Conservation (phyloP, 1,140 invertebrate genomes). For the Mylabris phalerata region DNA sequence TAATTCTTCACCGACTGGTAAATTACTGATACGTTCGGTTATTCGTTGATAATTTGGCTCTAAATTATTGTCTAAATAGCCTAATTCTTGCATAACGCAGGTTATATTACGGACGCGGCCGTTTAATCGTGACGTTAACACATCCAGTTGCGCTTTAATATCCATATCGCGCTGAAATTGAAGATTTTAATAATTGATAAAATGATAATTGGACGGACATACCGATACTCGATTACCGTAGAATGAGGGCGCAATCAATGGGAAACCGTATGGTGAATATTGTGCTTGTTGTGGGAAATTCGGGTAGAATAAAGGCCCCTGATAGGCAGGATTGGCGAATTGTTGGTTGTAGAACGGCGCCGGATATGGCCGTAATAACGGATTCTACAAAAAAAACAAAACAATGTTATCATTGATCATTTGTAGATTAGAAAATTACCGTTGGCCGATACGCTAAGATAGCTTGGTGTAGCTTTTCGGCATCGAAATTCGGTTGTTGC, state of each 20-base stretch:
- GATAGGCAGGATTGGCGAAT: constrained; percentile 22
- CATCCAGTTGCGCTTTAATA: constrained; percentile 50
- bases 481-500: constrained; percentile 38
- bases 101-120: constrained; percentile 53
- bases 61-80: constrained; percentile 56
- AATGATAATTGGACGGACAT: background rate
- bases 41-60: constrained; percentile 59
- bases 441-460: constrained; percentile 42
- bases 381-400: constrained; percentile 12
- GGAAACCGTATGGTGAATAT: constrained; percentile 30
- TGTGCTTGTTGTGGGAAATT: constrained; percentile 30
- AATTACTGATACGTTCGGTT: constrained; percentile 48
- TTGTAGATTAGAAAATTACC: constrained; percentile 14
- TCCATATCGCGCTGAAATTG: constrained; percentile 49
- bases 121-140: constrained; percentile 47
- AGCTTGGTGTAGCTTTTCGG: constrained; percentile 46
- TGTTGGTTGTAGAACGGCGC: constrained; percentile 7
- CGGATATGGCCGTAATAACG: constrained; percentile 24
- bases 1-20: constrained; percentile 52
- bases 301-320: constrained; percentile 31
- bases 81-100: constrained; percentile 61
- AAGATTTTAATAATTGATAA: no score
- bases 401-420: no score
- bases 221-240: constrained; percentile 36
- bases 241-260: constrained; percentile 32